Evolutionary conservation across 2,797 vertebrate species (phyloP).

Genomic region (Dromococcyx pavoninus): DNA sequence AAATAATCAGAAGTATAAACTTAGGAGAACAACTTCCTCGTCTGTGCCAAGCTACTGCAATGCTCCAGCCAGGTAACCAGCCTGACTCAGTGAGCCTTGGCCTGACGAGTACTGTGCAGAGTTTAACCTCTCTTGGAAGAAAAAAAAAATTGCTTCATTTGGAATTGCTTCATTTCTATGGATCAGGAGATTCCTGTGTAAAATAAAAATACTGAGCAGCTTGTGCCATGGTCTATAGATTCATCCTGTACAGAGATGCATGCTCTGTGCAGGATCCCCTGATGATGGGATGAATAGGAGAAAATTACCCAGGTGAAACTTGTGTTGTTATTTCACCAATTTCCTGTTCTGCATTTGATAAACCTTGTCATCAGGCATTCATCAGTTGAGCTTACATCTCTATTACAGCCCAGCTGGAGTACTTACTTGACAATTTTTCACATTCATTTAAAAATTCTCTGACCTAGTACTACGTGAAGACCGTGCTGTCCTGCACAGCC

Average conservation of each 20-base stretch:
- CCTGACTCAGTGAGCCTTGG: neutral
- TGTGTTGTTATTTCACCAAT: neutral
- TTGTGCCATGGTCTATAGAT: neutral
- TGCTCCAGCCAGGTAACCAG: accelerated
- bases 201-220: neutral
- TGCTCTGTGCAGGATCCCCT: neutral
- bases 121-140: neutral
- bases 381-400: neutral
- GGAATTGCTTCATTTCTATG: neutral
- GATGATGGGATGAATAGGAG: neutral
- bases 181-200: neutral
- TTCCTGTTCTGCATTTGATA: neutral
- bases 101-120: neutral
- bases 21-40: neutral
- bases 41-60: accelerated
- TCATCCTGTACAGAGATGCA: accelerated
- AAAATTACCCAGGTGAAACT: neutral
- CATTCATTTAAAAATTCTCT: accelerated
- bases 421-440: neutral
- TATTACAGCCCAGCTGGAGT: neutral
- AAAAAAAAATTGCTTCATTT: too few species aligned
- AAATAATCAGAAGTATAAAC: neutral
- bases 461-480: neutral
- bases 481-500: neutral
- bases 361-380: accelerated